These are phyloP conservation scores for Agelaius phoeniceus DNA, from an alignment of 2,113 vertebrate species.

Conservation along the genomic window DNA sequence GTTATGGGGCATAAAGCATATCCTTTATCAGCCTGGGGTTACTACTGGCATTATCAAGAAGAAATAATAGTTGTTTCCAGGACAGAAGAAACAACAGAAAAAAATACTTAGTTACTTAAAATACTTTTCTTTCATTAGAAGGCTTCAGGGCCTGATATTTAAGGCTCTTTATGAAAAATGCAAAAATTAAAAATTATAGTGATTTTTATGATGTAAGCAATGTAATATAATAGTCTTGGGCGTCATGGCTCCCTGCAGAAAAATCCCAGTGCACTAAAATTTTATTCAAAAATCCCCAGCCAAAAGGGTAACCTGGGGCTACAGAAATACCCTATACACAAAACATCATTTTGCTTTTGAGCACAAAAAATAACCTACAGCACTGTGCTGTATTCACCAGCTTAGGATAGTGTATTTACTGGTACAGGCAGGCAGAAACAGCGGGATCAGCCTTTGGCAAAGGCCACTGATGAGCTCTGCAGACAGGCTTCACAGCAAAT, in stretches of 20 bases:
- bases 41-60: neutral
- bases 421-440: neutral
- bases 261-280: neutral
- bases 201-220: neutral
- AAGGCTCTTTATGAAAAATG: neutral
- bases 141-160: neutral
- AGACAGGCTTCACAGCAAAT: neutral
- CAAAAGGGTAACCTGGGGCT: neutral
- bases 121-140: neutral
- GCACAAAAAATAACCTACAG: neutral
- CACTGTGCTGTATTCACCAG: neutral
- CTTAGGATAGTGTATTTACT: accelerated
- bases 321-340: neutral
- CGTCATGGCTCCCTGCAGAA: neutral
- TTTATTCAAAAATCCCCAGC: neutral
- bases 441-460: neutral
- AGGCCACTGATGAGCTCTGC: neutral
- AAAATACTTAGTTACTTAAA: neutral
- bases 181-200: neutral
- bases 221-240: neutral
- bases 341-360: neutral
- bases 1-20: neutral
- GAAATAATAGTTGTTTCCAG: neutral
- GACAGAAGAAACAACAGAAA: neutral
- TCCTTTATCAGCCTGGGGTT: neutral